Evolutionary conservation across 1,140 invertebrate species (phyloP), one percentile per base, ranked within the genome.

Genomic region (Drosophila obscura): DNA sequence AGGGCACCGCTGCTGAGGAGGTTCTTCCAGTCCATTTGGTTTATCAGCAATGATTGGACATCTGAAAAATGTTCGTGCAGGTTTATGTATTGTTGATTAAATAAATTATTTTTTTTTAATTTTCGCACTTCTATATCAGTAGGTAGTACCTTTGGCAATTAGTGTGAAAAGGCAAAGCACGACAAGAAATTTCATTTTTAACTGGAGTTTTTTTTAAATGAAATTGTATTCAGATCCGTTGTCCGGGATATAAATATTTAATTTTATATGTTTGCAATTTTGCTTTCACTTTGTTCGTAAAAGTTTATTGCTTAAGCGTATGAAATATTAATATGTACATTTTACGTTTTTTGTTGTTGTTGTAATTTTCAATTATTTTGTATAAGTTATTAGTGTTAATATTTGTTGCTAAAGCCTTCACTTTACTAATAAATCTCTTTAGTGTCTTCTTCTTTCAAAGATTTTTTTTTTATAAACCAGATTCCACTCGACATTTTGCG

Each of bases 21-120:
- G 69, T 91, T 91, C 49, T 88, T 90, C 78, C 90, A 81, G 81
- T 91, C 90, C 81, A 68, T 90, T 90, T 91, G 72, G 50, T 64
- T 91, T 41, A 91, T 44, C 58, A 90, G 58, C 57, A 91, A 44
- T 24, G 66, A 63, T 58, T 81, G 56, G 22, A 59, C 64, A 71
- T 87, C 81, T 84, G 82, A 68, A 77, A 71, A 44, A 57, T 31
- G 28, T 53, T 15, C 15, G 61, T 46, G 60, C 64, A 60, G 59
- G 61, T 31, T 44, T 22, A 53, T 65, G 43, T 71, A 9, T 8
- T 31, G 31, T 3, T 9, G 28, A 8, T 19, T 15, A 13, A 22
- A 31, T 19, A n/a, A 22, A 31, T 19, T 55, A 44, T 31, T 52
- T 61, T 52, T 61, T 58, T 28, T 52, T 13, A 9, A 11, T 5